These are phyloP conservation scores for Drosophila emarginata DNA, from an alignment of 2,888 invertebrate species.

Conservation along the genomic window DNA sequence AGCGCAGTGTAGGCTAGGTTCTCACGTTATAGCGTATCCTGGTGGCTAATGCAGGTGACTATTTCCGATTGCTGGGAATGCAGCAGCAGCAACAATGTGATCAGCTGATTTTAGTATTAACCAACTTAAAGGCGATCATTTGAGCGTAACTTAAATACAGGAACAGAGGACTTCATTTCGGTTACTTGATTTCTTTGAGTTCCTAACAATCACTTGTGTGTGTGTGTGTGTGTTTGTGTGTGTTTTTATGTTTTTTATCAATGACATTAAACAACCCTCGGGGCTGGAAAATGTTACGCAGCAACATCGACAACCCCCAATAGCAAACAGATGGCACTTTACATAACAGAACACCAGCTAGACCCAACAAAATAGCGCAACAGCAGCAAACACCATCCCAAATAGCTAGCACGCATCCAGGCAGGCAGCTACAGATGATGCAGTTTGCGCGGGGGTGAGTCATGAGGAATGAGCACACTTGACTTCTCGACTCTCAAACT, in stretches of 20 bases:
- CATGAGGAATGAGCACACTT: neutral
- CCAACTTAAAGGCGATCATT: neutral
- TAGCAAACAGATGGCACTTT: conserved; percentile 31
- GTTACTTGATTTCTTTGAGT: neutral
- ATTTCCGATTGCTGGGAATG: neutral
- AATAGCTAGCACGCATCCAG: conserved; percentile 7
- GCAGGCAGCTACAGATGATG: conserved; percentile 15
- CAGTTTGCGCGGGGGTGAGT: conserved; percentile 5
- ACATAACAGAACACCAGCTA: conserved; percentile 6
- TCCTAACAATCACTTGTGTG: neutral
- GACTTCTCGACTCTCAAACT: conserved; percentile 17
- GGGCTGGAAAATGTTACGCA: conserved; percentile 21
- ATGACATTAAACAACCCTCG: conserved; percentile 7
- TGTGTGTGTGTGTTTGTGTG: neutral
- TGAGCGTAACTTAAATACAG: neutral
- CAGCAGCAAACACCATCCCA: conserved; percentile 1
- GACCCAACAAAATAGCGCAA: conserved; percentile 21
- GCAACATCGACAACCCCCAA: conserved; percentile 17
- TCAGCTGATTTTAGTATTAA: conserved; percentile 2
- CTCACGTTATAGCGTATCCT: neutral
- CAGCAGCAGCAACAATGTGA: neutral
- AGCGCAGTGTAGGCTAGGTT: neutral
- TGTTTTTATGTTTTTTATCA: conserved; percentile 1
- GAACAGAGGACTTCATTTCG: neutral
- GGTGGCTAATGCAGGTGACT: conserved; percentile 2